A percentile compares a stretch with the other conserved stretches of the same genome.
Conservation (phyloP, 2,888 invertebrate genomes). For the Cosmia pyralina region DNA sequence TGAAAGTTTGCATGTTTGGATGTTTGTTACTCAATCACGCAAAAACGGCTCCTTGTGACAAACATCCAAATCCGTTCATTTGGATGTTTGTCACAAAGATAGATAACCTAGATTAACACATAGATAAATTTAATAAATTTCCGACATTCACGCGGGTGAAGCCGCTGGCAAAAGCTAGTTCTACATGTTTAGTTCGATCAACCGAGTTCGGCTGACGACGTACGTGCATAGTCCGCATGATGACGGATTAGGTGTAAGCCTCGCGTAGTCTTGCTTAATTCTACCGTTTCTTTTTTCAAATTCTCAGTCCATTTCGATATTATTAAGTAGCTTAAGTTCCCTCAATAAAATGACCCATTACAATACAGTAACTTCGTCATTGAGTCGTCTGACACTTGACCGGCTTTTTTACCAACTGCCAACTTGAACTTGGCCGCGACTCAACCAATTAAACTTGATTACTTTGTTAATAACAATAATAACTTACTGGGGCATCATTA, state of each 20-base stretch:
- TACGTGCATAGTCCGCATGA: too few species aligned
- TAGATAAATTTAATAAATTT: too few species aligned
- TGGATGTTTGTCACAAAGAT: too few species aligned
- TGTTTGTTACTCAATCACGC: too few species aligned
- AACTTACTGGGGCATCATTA: slow-evolving; percentile 58
- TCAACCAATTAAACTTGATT: slow-evolving; percentile 62
- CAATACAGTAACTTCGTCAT: slow-evolving; percentile 11
- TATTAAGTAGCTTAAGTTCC: background rate
- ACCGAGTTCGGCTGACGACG: background rate
- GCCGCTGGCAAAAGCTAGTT: too few species aligned
- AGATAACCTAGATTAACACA: too few species aligned
- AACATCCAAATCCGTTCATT: too few species aligned
- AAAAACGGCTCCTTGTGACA: too few species aligned
- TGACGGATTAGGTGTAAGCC: background rate
- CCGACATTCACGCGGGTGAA: too few species aligned
- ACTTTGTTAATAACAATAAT: slow-evolving; percentile 66
- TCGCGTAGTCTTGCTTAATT: background rate
- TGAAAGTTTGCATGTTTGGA: too few species aligned
- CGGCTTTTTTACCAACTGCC: slow-evolving; percentile 65
- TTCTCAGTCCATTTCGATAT: background rate
- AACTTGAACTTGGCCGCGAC: slow-evolving; percentile 83
- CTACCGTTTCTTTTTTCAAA: background rate
- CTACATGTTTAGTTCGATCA: background rate
- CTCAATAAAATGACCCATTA: background rate
- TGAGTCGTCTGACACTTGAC: slow-evolving; percentile 17